Percentiles rank a stretch among this genome's conserved stretches.
Conservation (phyloP, 1,140 invertebrate genomes). For the Dermatophagoides farinae region DNA sequence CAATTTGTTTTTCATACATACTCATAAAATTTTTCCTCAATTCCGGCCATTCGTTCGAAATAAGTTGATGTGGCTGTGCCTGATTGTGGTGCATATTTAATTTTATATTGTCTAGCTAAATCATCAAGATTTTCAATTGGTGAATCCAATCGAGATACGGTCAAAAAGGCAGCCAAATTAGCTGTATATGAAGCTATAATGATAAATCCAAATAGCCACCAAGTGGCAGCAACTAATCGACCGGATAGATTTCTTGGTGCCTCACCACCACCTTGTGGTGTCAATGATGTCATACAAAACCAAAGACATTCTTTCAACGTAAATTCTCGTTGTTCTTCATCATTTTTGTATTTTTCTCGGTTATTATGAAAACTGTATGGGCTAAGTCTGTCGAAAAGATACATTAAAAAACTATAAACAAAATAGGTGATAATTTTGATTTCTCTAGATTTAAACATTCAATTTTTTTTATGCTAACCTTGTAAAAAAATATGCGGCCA, state of each 20-base stretch:
- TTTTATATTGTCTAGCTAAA: slow-evolving; percentile 59
- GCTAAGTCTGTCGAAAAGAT: slow-evolving; percentile 83
- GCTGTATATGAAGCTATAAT: slow-evolving; percentile 96
- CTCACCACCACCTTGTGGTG: slow-evolving; percentile 83
- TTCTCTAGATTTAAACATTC: neutral
- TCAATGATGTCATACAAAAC: slow-evolving; percentile 97
- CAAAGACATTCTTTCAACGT: slow-evolving; percentile 86
- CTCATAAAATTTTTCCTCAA: slow-evolving; percentile 70
- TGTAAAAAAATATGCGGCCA: slow-evolving; percentile 83
- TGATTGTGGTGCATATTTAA: slow-evolving; percentile 67
- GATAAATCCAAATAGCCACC: slow-evolving; percentile 95
- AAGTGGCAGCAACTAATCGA: slow-evolving; percentile 73
- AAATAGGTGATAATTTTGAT: neutral
- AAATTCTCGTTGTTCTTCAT: slow-evolving; percentile 82
- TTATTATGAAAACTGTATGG: slow-evolving; percentile 60
- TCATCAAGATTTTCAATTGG: slow-evolving; percentile 81
- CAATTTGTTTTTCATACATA: no score
- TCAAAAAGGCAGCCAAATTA: slow-evolving; percentile 81
- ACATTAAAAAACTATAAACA: slow-evolving; percentile 76
- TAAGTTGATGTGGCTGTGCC: slow-evolving; percentile 71
- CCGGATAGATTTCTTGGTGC: slow-evolving; percentile 86
- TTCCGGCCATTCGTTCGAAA: slow-evolving; percentile 85
- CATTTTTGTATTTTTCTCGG: slow-evolving; percentile 69
- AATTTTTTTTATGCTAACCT: slow-evolving; percentile 31
- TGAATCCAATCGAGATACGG: slow-evolving; percentile 72